Evolutionary conservation across 1,140 invertebrate species (phyloP).

Genomic region (Myzus persicae): DNA sequence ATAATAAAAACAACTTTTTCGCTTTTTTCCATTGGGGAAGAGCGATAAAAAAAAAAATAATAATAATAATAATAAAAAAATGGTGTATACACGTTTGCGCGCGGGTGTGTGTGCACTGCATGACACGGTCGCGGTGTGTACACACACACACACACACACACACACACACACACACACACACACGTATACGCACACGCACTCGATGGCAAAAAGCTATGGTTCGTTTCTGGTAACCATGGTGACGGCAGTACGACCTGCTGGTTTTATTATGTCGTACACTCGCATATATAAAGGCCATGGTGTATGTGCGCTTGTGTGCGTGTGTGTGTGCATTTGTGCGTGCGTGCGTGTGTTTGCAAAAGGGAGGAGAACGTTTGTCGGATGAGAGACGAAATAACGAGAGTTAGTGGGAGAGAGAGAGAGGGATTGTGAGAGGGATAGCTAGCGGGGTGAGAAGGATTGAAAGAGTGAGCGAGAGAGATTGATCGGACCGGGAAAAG

Average conservation of each 20-base stretch:
- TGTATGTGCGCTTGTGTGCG: background rate
- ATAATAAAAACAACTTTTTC: slow-evolving; percentile 3
- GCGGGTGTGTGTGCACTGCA: background rate
- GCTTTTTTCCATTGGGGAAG: background rate
- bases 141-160: background rate
- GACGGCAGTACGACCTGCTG: slow-evolving; percentile 41
- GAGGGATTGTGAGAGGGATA: background rate
- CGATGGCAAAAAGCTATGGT: slow-evolving; percentile 49
- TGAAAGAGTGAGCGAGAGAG: background rate
- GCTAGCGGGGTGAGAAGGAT: background rate
- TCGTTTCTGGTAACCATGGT: slow-evolving; percentile 41
- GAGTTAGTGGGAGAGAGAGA: background rate
- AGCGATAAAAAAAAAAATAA: background rate
- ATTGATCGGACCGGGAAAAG: background rate
- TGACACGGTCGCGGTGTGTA: background rate
- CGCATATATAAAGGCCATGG: background rate
- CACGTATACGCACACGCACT: background rate
- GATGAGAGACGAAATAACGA: background rate
- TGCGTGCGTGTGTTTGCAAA: background rate
- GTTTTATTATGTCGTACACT: slow-evolving; percentile 48
- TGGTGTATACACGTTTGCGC: background rate
- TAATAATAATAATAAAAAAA: slow-evolving; percentile 32
- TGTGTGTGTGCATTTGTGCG: background rate
- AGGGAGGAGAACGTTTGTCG: slow-evolving; percentile 47
- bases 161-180: background rate